Evolutionary conservation across 2,113 vertebrate genomes (phyloP).

Genomic region (Procavia capensis): DNA sequence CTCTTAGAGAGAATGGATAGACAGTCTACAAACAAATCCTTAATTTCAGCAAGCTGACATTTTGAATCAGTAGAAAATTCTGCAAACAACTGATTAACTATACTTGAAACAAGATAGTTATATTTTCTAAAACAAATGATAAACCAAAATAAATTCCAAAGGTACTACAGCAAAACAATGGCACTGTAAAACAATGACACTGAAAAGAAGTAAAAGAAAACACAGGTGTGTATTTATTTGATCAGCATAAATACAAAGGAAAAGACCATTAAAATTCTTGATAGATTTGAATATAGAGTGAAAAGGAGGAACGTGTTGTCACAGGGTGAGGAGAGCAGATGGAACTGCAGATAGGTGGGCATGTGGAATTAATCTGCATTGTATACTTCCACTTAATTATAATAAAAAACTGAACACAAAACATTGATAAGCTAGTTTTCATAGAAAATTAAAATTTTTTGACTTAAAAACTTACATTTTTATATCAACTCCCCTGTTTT

Average conservation of each 20-base stretch:
- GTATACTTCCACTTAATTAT: too few species aligned
- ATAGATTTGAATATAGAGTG: not conserved
- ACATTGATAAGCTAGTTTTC: conserved; percentile 20
- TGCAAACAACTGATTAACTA: conserved; percentile 26
- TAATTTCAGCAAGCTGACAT: conserved; percentile 56
- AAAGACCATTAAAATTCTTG: conserved; percentile 29
- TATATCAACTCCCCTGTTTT: not conserved
- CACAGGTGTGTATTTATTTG: conserved; percentile 47
- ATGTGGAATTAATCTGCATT: too few species aligned
- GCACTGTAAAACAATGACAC: conserved; percentile 31
- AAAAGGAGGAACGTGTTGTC: too few species aligned
- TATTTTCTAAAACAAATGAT: conserved; percentile 22
- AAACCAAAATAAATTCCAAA: conserved; percentile 63
- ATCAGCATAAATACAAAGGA: conserved; percentile 10
- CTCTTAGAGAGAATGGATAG: not conserved
- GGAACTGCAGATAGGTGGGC: too few species aligned
- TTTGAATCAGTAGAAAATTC: conserved; percentile 38
- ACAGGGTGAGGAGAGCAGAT: too few species aligned
- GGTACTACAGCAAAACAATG: conserved; percentile 2
- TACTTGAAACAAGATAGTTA: conserved; percentile 29
- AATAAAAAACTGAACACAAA: not conserved
- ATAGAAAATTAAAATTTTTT: conserved; percentile 53
- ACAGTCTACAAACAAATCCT: conserved; percentile 15
- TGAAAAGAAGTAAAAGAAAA: conserved; percentile 44
- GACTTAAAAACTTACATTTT: not conserved